A percentile compares a stretch with the other conserved stretches of the same genome.
These are phyloP conservation scores for Microcebus lehilahytsara DNA, from an alignment of 2,113 vertebrate species.

Conservation along the genomic window DNA sequence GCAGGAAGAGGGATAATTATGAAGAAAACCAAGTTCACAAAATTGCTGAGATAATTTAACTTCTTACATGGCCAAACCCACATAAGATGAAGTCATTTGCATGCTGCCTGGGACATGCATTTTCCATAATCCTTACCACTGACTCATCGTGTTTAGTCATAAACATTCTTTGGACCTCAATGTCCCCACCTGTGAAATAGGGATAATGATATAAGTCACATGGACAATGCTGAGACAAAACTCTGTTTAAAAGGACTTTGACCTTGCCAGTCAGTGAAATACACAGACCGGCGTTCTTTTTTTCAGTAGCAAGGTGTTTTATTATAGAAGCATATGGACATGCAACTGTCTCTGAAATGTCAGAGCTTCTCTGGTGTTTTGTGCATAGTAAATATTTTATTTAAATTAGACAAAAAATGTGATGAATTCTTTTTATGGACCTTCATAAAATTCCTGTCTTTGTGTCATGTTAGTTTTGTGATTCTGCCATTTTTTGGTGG, in stretches of 20 bases:
- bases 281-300: background rate
- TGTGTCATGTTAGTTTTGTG: background rate
- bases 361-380: background rate
- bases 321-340: background rate
- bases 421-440: background rate
- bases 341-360: background rate
- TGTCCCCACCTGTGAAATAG: slow-evolving; percentile 26
- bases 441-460: background rate
- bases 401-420: slow-evolving; percentile 22
- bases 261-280: background rate
- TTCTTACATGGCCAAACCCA: slow-evolving; percentile 45
- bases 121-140: background rate
- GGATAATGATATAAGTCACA: background rate
- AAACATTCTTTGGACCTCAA: slow-evolving; percentile 45
- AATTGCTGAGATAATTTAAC: slow-evolving; percentile 41
- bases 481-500: slow-evolving; percentile 3
- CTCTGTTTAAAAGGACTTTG: slow-evolving; percentile 4
- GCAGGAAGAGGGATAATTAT: slow-evolving; percentile 19
- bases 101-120: background rate
- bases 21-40: slow-evolving; percentile 30
- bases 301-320: background rate
- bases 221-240: background rate
- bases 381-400: background rate
- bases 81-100: slow-evolving; percentile 36
- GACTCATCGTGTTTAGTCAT: slow-evolving; percentile 35